Base-by-base conservation (phyloP, 2,888 invertebrate genomes). In the Rotaria socialis region DNA sequence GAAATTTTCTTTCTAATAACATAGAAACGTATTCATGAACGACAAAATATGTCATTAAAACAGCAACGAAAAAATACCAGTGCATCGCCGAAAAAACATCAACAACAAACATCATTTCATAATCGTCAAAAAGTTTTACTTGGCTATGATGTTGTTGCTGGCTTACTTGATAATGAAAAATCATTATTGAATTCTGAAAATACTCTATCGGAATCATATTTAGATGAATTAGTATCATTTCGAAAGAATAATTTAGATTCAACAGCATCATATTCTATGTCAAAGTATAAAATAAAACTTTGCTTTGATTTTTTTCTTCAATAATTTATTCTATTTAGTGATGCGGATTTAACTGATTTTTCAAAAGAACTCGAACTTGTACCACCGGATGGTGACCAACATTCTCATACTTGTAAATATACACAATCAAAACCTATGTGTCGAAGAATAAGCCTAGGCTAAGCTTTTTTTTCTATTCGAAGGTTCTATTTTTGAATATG, bases 81-180 rank as follows among this genome's bases (percentile, higher is more conserved):
- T 47, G 19, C 24, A 35, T 67, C 67, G 35, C 35, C 67, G n/a
- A 80, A 24, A 43, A 80, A 80, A 47, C 47, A 47, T 41, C 47
- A 43, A 47, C 47, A n/a, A 24, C 47, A 47, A 80, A 41, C 47
- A 43, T 43, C 14, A 43, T 10, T 43, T 10, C 22, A 47, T 47
- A 43, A 43, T 80, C 43, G 80, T 47, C 43, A 80, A 80, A 80
- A 80, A 80, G 80, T 80, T 47, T 47, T 80, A 80, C 80, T 80
- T 47, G 80, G 80, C 8, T 80, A 80, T 47, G 80, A 80, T 80
- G 35, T 80, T 80, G 80, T 80, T 43, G 80, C 80, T 24, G 80
- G 80, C 4, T 11, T 80, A 80, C 47, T 80, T 80, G 47, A 80
- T 47, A 47, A 80, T 47, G 47, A 80, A 47, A 24, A 47, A 80